Evolutionary conservation across 2,888 invertebrate species (phyloP), one percentile per base, ranked within the genome.

Genomic region (Cryptocheilus praepositus): DNA sequence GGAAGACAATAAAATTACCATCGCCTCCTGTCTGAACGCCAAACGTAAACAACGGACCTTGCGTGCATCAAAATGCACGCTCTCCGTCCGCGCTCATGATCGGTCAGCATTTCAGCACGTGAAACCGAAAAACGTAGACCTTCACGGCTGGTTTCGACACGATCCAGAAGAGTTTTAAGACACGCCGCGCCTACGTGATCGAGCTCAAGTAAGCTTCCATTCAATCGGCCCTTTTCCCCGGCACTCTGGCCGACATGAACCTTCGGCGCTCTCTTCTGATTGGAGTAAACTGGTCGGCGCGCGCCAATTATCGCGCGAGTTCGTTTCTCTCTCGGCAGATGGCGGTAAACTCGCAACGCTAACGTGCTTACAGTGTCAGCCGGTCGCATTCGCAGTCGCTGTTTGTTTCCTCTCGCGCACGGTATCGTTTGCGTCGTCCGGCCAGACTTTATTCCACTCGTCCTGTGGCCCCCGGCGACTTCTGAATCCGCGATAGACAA

Each of bases 341-440:
- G 56, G 18, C 56, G 56, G 21, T 19, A 0, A 2, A 0, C 13
- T 15, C 22, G 46, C 21, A 2, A 5, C 53, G 53, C 4, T 36
- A 49, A 49, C 49, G 53, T 25, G 53, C 53, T 19, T 13, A 15
- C 53, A 15, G 19, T 19, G 25, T 53, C 53, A 21, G 22, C 15
- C n/a, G 59, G 25, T n/a, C 53, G n/a, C 15, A 45, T 22, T 7
- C 13, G 11, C 61, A 66, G 66, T 66, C 61, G 56, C 53, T 61
- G 56, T 56, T 66, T 61, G 52, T 44, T 36, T 61, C 62, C 56
- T 44, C n/a, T 43, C 28, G 66, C 11, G 65, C 13, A 2, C 25
- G 36, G 15, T 25, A 18, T 18, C 36, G 25, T 53, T 25, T 5
- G 49, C 49, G 49, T 36, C 36, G 11, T 7, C 36, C 36, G 36